Base-by-base conservation (phyloP, 2,888 invertebrate genomes). In the Euphydryas editha region DNA sequence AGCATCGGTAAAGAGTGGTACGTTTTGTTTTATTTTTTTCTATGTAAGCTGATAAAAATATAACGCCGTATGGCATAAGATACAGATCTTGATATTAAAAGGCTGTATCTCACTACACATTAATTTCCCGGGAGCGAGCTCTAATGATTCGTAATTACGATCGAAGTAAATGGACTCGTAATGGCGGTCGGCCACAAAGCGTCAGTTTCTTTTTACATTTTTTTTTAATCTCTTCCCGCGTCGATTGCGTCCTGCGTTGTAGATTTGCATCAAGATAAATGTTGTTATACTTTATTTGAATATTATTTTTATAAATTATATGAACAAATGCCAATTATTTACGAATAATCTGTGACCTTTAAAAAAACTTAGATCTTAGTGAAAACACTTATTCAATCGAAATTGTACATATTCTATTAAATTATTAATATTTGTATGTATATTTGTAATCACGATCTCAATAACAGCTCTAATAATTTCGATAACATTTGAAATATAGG, bases 81-180 rank as follows among this genome's bases (percentile, higher is more conserved):
- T 59, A 39, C 58, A 46, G 67, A 73, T 70, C 67, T 68, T 66
- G 80, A 84, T 85, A 88, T 89, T 89, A 88, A 88, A 88, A 87
- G 85, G 82, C 85, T 81, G 87, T 87, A 87, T 84, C 77, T 80
- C 70, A 51, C 49, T 51, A 51, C 20, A 70, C 80, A 79, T 84
- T 85, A 81, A 82, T 77, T 75, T 75, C 78, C 79, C 79, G 81
- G 84, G 82, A 83, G 87, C 87, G 81, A 67, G 69, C 73, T 81
- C 86, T 92, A 92, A 92, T 91, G 90, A 88, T 88, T 82, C 82
- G 86, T 90, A 91, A 92, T 92, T 90, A 90, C 88, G 84, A 77
- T 72, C 77, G 74, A 68, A 76, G 90, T 90, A 90, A 30, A 91
- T 90, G 87, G 90, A 84, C 82, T 79, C 84, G 84, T 82, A 83